Evolutionary conservation across 2,888 invertebrate genomes (phyloP), one percentile per base, ranked within the genome.

Genomic region (Noctua comes): DNA sequence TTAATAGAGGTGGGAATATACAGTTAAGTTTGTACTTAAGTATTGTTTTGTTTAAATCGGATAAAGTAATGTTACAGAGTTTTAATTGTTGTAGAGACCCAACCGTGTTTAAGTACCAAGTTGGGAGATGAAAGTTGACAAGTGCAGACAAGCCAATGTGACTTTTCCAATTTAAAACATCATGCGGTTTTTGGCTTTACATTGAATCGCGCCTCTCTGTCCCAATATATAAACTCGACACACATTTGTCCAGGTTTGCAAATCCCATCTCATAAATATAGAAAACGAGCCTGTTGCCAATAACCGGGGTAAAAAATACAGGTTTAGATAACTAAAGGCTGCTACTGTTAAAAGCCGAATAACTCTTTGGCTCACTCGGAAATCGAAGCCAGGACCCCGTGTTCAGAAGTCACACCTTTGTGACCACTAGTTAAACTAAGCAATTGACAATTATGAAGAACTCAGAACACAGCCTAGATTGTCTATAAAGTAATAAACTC

Each of bases 1-100:
- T 76, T 79, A 83, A 85, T 79, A 74, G 73, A 46, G 71, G 86
- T 48, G 65, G 68, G 76, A 79, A 79, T 83, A 72, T 31, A 36
- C 10, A 4, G 46, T 46, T 43, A 31, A 46, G 68, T 73, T 73
- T 16, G 66, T 31, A 62, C n/a, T 82, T 51, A 64, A 46, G 31
- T 18, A 40, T 31, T 78, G 70, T 66, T 71, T 72, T 64, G 65
- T 73, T 70, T 70, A 57, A 86, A 86, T 83, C 59, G 36, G 62
- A 36, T 68, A 57, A 64, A 57, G 73, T 68, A 43, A 40, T 31
- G 21, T 40, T 65, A 31, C 36, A 40, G 77, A 27, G 7, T 3
- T 64, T 27, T 43, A 51, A 48, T 27, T 43, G 48, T 43, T 5
- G 21, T 21, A 21, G 31, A 16, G 48, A 57, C 54, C 13, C 31